Conservation (phyloP, 1,140 invertebrate species). For the Scaptomyza montana region DNA sequence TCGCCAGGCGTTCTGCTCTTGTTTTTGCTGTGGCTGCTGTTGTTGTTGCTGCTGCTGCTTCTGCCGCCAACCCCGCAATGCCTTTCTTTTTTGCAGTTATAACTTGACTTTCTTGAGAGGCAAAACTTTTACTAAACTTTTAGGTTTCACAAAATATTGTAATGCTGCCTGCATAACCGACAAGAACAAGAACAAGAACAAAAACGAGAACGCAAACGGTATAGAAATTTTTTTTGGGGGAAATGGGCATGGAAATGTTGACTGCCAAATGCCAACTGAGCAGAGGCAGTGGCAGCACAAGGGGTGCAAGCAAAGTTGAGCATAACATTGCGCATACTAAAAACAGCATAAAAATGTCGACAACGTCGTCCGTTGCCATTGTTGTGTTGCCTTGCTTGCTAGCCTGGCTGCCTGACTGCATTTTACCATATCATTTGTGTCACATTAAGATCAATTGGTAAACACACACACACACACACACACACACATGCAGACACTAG, state of each 20-base stretch:
- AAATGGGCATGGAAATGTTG: slow-evolving; percentile 15
- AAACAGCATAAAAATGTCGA: slow-evolving; percentile 75
- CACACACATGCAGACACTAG: slow-evolving; percentile 11
- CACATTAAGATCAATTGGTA: slow-evolving; percentile 84
- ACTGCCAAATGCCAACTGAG: neutral
- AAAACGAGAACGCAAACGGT: slow-evolving; percentile 12
- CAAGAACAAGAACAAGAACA: slow-evolving; percentile 14
- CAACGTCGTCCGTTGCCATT: slow-evolving; percentile 43
- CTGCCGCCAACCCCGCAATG: slow-evolving; percentile 17
- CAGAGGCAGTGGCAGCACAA: neutral
- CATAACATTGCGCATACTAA: slow-evolving; percentile 61
- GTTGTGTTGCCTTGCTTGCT: slow-evolving; percentile 49
- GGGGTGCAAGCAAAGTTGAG: slow-evolving; percentile 28
- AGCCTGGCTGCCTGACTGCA: slow-evolving; percentile 65
- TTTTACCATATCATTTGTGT: slow-evolving; percentile 83
- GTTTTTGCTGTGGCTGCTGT: slow-evolving; percentile 31
- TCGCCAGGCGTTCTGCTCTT: slow-evolving; percentile 66
- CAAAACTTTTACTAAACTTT: slow-evolving; percentile 62
- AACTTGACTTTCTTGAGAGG: slow-evolving; percentile 52
- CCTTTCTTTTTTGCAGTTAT: slow-evolving; percentile 38
- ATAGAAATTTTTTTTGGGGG: neutral
- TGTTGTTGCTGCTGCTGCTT: slow-evolving; percentile 26
- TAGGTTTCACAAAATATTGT: slow-evolving; percentile 76
- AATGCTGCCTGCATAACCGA: slow-evolving; percentile 55
- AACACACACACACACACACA: slow-evolving; percentile 54